Evolutionary conservation across 2,113 vertebrate species (phyloP), one percentile per base, ranked within the genome.

Genomic region (Numenius arquata): DNA sequence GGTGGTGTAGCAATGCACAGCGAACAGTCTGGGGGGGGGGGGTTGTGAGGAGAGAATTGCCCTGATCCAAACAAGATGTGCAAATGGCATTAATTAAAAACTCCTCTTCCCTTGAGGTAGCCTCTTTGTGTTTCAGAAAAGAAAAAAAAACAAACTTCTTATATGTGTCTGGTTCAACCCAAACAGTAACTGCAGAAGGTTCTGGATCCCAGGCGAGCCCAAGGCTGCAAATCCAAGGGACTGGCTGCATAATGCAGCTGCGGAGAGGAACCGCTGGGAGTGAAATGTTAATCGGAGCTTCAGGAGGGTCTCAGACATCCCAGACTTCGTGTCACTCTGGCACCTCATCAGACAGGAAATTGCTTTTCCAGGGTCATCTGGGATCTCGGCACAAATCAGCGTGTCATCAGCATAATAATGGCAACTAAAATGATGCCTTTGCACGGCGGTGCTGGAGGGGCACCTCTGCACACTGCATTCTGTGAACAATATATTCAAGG

Each of bases 281-380:
- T 8, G 93, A 90, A 96, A 89, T 32, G 85, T 78, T 88, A 93
- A 95, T 95, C 53, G 79, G 62, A 72, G 79, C 82, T 94, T 45
- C 68, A 66, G 91, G 85, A 88, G 89, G 73, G 63, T 9, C 68
- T 95, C 36, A 53, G 89, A 70, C 82, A 71, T 78, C 89, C 72
- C 85, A 85, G 96, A 14, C 91, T 95, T 19, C 72, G 85, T 96
- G 95, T 96, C 96, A 88, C 67, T 95, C 80, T 6, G 13, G 89
- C 92, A 85, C 87, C 78, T 97, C 94, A 90, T 94, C 95, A 84
- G 79, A 93, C 95, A 97, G 97, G 95, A 96, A 97, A 97, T 97
- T 97, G 96, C 91, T 96, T 97, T 96, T 62, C 68, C 85, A 92
- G 81, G 91, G 90, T 95, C 93, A 84, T 14, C 75, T 84, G 95